A percentile compares a stretch with the other conserved stretches of the same genome.
Evolutionary conservation across 2,888 invertebrate genomes (phyloP).

Genomic region (Eupithecia dodoneata): DNA sequence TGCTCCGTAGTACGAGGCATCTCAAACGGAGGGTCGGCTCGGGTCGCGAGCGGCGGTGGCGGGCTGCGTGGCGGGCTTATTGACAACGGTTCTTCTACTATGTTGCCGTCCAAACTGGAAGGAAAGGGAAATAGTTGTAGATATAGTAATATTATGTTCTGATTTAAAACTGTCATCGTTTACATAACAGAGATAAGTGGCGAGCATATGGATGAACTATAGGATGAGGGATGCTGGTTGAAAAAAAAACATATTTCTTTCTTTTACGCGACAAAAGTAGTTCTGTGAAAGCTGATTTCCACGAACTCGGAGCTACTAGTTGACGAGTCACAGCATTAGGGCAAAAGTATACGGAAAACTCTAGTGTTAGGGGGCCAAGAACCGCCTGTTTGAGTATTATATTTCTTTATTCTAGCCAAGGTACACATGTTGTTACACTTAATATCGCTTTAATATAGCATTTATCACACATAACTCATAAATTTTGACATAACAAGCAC

Average conservation of each 20-base stretch:
- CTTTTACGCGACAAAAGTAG: background rate
- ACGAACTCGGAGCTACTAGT: background rate
- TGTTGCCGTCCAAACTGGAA: constrained; percentile 52
- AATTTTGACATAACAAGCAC: no score
- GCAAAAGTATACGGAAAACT: background rate
- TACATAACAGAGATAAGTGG: background rate
- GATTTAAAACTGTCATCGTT: background rate
- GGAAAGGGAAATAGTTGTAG: constrained; percentile 2
- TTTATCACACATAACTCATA: no score
- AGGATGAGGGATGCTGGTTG: background rate
- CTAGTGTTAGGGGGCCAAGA: background rate
- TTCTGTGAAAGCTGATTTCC: background rate
- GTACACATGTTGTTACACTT: no score
- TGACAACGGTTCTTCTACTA: constrained; percentile 52
- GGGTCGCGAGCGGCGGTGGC: constrained; percentile 53
- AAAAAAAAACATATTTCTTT: background rate
- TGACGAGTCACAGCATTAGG: background rate
- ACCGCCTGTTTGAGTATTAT: no score
- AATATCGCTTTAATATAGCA: no score
- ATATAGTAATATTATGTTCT: background rate
- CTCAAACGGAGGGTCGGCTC: constrained; percentile 71
- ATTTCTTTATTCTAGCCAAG: no score
- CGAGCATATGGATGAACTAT: background rate
- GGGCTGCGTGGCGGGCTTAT: constrained; percentile 50
- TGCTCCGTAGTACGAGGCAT: constrained; percentile 88